Percentiles rank a stretch among this genome's conserved stretches.
Conservation (phyloP, 2,888 invertebrate genomes). For the Epirrita christyi region DNA sequence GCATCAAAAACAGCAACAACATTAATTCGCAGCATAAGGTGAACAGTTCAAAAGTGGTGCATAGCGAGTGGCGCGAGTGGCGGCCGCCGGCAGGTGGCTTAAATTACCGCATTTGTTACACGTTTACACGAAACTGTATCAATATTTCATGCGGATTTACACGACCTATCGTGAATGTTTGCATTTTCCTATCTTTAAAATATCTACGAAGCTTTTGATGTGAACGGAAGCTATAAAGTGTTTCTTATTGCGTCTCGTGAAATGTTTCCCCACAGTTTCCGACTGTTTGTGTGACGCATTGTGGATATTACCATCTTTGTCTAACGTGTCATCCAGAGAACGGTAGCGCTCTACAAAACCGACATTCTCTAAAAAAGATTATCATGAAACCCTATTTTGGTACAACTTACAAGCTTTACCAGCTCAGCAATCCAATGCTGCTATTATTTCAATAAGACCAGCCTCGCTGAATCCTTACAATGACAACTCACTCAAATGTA, state of each 20-base stretch:
- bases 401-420: background rate
- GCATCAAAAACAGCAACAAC: constrained; percentile 50
- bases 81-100: constrained; percentile 78
- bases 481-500: constrained; percentile 82
- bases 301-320: background rate
- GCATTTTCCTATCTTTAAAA: constrained; percentile 75
- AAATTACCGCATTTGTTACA: constrained; percentile 85
- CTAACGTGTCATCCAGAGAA: background rate
- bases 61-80: constrained; percentile 58
- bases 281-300: background rate
- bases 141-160: constrained; percentile 84
- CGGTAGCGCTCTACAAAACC: no score
- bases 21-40: constrained; percentile 61
- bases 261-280: background rate
- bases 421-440: constrained; percentile 11
- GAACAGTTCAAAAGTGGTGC: constrained; percentile 76
- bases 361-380: no score
- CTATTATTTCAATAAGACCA: constrained; percentile 64
- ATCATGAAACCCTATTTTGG: no score
- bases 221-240: constrained; percentile 4
- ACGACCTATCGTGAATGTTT: constrained; percentile 75
- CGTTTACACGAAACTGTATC: constrained; percentile 85
- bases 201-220: constrained; percentile 24
- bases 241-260: background rate
- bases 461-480: constrained; percentile 74